Evolutionary conservation across 2,888 invertebrate species (phyloP).

Genomic region (Altica lythri): DNA sequence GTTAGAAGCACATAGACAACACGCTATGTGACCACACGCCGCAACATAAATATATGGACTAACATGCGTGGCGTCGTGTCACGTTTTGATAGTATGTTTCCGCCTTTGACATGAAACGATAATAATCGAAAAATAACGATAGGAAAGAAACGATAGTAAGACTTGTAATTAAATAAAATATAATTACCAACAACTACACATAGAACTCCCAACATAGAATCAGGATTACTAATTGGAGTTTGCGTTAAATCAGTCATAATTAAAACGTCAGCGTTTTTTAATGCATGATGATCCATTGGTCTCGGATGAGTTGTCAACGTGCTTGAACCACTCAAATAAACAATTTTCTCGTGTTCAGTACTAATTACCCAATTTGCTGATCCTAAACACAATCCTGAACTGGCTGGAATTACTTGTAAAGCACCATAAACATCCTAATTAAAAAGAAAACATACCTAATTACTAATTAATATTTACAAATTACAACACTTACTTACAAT

Average conservation of each 20-base stretch:
- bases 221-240: conserved; percentile 93
- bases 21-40: no score
- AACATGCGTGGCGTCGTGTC: no score
- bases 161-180: no score
- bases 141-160: no score
- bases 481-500: conserved; percentile 62
- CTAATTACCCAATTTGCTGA: conserved; percentile 97
- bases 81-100: no score
- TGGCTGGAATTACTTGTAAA: conserved; percentile 87
- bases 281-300: conserved; percentile 87
- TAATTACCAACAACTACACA: conserved; percentile 89
- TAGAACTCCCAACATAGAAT: conserved; percentile 93
- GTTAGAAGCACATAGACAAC: no score
- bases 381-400: conserved; percentile 95
- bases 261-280: conserved; percentile 90
- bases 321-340: conserved; percentile 92
- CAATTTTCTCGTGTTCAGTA: conserved; percentile 90
- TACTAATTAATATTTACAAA: neutral
- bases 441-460: conserved; percentile 32
- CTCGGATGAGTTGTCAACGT: conserved; percentile 95
- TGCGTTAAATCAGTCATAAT: conserved; percentile 92
- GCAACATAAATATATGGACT: no score
- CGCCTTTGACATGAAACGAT: no score
- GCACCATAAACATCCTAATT: conserved; percentile 89
- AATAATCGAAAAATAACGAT: no score